Evolutionary conservation across 1,140 invertebrate genomes (phyloP), one percentile per base, ranked within the genome.

Genomic region (Elymnias hypermnestra): DNA sequence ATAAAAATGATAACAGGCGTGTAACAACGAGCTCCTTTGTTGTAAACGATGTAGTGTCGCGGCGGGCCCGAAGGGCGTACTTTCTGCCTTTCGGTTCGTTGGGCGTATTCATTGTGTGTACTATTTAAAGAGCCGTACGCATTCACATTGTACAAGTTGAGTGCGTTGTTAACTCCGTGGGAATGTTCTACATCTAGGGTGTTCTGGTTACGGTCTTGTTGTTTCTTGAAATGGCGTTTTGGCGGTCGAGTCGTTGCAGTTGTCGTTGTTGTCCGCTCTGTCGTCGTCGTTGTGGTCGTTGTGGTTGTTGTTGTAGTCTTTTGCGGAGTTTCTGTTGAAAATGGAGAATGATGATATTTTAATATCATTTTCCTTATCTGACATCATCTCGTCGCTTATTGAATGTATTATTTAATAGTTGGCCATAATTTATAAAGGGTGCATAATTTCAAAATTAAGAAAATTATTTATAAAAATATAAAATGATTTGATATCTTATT

Each of bases 261-360:
- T 1, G 69, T 70, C 10, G 72, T 60, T 12, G 66, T 61, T 0
- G 40, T 49, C 2, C 61, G 51, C 5, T 71, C 69, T 17, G 81
- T 76, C 17, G 76, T 81, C 7, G 74, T 78, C 5, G 77, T 77
- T 0, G 78, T 81, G 2, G 75, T 76, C 4, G 77, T 82, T 1
- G 77, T 82, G 1, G 72, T 76, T 1, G 72, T 76, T 4, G 70
- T 75, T 8, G 72, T 78, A 4, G 77, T 85, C 51, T 72, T 69
- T 28, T 73, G 69, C 36, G 82, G 82, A 22, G 77, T 79, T 45
- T 85, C 82, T 85, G 82, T 71, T 76, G 69, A 81, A 15, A 33
- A 8, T 14, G 3, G 15, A 12, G 13, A 26, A n/a, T n/a, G n/a
- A n/a, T n/a, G n/a, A n/a, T n/a, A n/a, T n/a, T n/a, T n/a, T n/a